Conservation (phyloP, 2,888 invertebrate genomes). For the Tortrix viridana region DNA sequence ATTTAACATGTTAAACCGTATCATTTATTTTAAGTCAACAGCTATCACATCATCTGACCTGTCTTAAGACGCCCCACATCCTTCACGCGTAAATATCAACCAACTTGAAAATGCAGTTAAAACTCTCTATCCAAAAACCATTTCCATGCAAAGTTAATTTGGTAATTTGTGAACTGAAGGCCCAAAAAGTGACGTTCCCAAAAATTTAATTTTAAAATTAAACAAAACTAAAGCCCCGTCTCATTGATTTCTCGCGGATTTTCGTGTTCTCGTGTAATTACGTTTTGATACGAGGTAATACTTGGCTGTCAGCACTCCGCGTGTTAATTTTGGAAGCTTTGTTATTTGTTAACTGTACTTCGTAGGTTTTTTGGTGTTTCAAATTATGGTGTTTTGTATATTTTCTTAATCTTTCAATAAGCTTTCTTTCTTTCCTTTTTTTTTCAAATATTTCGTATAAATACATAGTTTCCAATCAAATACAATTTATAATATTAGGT, state of each 20-base stretch:
- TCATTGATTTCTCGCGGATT: constrained; percentile 53
- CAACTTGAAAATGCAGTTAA: constrained; percentile 1
- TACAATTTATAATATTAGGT: too few species aligned
- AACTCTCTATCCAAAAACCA: neutral
- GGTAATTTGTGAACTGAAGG: neutral
- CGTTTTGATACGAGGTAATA: constrained; percentile 63
- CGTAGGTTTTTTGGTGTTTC: constrained; percentile 37
- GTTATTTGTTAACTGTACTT: constrained; percentile 41
- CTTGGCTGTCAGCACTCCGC: constrained; percentile 64
- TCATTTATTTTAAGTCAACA: constrained; percentile 38
- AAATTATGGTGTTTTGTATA: constrained; percentile 39
- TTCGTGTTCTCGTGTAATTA: constrained; percentile 61
- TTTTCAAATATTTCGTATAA: too few species aligned
- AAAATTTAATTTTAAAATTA: constrained; percentile 58
- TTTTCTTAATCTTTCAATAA: constrained; percentile 24
- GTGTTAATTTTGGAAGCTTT: constrained; percentile 46
- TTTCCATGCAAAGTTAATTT: constrained; percentile 4
- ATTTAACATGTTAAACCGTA: constrained; percentile 37
- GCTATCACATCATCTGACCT: constrained; percentile 27
- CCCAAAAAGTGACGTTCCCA: constrained; percentile 28
- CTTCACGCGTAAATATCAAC: constrained; percentile 14
- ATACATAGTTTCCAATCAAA: too few species aligned
- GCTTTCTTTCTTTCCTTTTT: too few species aligned
- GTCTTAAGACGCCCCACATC: constrained; percentile 29
- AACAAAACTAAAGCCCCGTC: constrained; percentile 48